Evolutionary conservation across 2,888 invertebrate genomes (phyloP).

Genomic region (Tenthredo scrophulariae): DNA sequence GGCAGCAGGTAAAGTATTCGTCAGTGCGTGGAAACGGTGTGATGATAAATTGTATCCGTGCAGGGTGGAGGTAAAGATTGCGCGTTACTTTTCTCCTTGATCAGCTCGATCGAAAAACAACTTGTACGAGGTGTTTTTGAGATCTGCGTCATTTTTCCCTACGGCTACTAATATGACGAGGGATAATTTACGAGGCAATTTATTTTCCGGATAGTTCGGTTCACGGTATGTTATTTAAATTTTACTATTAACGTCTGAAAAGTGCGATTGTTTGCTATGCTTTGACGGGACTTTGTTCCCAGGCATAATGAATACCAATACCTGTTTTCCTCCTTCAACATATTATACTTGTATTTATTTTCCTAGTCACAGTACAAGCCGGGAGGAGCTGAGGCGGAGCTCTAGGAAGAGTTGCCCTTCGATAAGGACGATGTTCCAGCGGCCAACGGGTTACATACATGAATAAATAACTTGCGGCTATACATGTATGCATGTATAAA

Average conservation of each 20-base stretch:
- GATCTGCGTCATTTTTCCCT: background rate
- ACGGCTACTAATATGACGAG: background rate
- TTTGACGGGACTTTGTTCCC: constrained; percentile 1
- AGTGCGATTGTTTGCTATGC: background rate
- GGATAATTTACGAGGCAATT: background rate
- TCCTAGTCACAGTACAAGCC: background rate
- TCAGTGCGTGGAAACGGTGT: background rate
- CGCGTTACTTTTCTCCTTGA: background rate
- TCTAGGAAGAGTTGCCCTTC: constrained; percentile 33
- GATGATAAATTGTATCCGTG: background rate
- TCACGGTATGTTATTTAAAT: background rate
- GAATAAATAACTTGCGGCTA: background rate
- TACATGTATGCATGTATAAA: background rate
- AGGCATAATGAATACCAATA: background rate
- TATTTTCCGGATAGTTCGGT: background rate
- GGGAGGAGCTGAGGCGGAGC: background rate
- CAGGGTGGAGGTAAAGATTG: background rate
- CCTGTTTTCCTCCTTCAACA: background rate
- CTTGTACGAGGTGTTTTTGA: background rate
- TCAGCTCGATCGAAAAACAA: too few relatives aligned
- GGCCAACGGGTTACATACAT: background rate
- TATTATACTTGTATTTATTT: background rate
- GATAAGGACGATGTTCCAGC: background rate
- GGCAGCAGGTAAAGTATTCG: background rate
- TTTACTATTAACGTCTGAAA: background rate